These are phyloP conservation scores for Linyphia triangularis DNA, from an alignment of 2,888 invertebrate species.

Conservation along the genomic window DNA sequence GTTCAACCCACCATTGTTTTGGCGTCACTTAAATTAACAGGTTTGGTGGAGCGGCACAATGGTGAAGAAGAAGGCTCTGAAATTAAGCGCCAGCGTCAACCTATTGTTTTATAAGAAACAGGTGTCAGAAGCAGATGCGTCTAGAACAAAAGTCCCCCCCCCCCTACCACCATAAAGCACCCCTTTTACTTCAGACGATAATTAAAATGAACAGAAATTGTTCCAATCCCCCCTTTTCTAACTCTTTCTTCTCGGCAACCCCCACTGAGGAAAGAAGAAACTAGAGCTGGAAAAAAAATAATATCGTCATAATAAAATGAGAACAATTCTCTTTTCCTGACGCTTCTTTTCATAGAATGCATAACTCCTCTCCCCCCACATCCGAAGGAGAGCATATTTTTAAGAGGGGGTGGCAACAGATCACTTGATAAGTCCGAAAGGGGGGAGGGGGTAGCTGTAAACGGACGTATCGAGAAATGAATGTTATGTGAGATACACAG, in stretches of 20 bases:
- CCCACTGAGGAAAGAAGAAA: conserved; percentile 40
- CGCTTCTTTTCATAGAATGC: conserved; percentile 68
- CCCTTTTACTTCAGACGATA: conserved; percentile 73
- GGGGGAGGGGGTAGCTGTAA: conserved; percentile 7
- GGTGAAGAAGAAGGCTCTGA: conserved; percentile 63
- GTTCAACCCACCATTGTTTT: conserved; percentile 71
- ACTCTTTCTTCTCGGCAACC: conserved; percentile 14
- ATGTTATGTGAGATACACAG: conserved; percentile 30
- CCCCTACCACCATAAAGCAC: conserved; percentile 59
- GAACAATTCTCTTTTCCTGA: conserved; percentile 62
- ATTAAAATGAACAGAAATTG: conserved; percentile 76
- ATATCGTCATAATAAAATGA: conserved; percentile 69
- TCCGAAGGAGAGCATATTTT: conserved; percentile 56
- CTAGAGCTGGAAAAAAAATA: conserved; percentile 61
- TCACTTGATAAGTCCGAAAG: conserved; percentile 66
- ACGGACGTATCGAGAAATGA: conserved; percentile 43
- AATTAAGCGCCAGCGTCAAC: conserved; percentile 74
- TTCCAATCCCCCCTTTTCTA: conserved; percentile 15
- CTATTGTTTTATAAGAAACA: conserved; percentile 75
- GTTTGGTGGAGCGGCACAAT: conserved; percentile 72
- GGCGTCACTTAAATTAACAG: conserved; percentile 76
- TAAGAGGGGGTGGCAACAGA: conserved; percentile 51
- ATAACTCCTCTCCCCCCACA: conserved; percentile 25
- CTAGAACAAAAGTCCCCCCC: conserved; percentile 72
- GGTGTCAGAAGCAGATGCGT: conserved; percentile 75